Conservation (phyloP, 2,797 vertebrate genomes). For the Pangasius mekongensis region DNA sequence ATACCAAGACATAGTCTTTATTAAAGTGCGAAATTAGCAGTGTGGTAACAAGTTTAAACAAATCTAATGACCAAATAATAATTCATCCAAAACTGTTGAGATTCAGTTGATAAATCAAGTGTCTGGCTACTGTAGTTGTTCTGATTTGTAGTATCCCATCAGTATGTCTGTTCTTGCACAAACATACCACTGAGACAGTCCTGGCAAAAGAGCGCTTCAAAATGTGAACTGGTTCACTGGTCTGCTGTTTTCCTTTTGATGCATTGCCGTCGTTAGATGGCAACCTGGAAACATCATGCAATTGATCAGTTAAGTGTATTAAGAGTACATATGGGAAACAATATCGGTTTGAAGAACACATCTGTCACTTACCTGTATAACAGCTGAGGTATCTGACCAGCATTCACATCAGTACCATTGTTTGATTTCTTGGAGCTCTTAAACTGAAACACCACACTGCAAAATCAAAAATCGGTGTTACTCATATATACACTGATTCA, state of each 20-base stretch:
- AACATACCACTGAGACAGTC: slow-evolving; percentile 93
- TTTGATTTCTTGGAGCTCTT: slow-evolving; percentile 99
- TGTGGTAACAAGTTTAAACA: neutral
- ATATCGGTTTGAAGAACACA: neutral
- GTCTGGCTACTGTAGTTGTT: neutral
- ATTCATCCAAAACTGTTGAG: neutral
- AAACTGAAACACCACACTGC: slow-evolving; percentile 96
- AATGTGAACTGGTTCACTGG: slow-evolving; percentile 96
- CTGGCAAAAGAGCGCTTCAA: slow-evolving; percentile 96
- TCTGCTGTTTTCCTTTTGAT: slow-evolving; percentile 96
- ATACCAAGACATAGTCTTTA: neutral
- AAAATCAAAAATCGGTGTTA: slow-evolving; percentile 22
- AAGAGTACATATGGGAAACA: neutral
- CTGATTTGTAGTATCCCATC: neutral
- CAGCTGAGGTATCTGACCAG: slow-evolving; percentile 96
- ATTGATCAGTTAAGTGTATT: neutral
- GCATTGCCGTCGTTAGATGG: slow-evolving; percentile 96
- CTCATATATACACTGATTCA: neutral
- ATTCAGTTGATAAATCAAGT: neutral
- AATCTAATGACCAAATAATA: neutral
- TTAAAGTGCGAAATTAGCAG: neutral
- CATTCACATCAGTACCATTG: slow-evolving; percentile 98
- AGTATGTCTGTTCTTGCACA: slow-evolving; percentile 7
- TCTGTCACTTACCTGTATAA: slow-evolving; percentile 85
- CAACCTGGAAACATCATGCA: slow-evolving; percentile 74